Evolutionary conservation across 2,113 vertebrate genomes (phyloP), one percentile per base, ranked within the genome.

Genomic region (Excalfactoria chinensis): DNA sequence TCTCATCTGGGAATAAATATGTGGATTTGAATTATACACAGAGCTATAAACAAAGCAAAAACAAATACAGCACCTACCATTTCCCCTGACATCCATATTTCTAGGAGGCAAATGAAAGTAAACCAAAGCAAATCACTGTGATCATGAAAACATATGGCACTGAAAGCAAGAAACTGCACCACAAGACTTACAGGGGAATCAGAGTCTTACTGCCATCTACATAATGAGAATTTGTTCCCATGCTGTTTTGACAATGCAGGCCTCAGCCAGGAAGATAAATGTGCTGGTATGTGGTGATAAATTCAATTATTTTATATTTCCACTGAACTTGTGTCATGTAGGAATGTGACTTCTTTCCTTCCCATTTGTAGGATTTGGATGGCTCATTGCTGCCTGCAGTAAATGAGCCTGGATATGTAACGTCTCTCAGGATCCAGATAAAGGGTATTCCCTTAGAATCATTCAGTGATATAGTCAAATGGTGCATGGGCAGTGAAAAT

Each of bases 91-190:
- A 94, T 80, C 63, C 59, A 66, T 93, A 90, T 93, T 95, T 96
- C 77, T 79, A 88, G 62, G 66, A 91, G 12, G 87, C 85, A 94
- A 96, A 94, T 91, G 76, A 93, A 95, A 95, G 68, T 26, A 89
- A 95, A 94, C 90, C 81, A 90, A 82, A 94, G 72, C 64, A 94
- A 95, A 95, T 95, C 77, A 80, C 81, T 84, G 80, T 82, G 83
- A 89, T 94, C 89, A 84, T 95, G 94, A 96, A 96, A 95, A 90
- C 87, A 72, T 89, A 88, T 63, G 91, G 86, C 84, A 91, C 43
- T 76, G 74, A 84, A 93, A 95, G 64, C 69, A 90, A 90, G 70
- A 51, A 93, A 60, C 51, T 86, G 53, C 25, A 93, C 46, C 60
- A 44, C 88, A 60, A 48, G 78, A 69, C 44, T 94, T 88, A 93